Evolutionary conservation across 2,888 invertebrate genomes (phyloP), one percentile per base, ranked within the genome.

Genomic region (Drosophila anomalata): DNA sequence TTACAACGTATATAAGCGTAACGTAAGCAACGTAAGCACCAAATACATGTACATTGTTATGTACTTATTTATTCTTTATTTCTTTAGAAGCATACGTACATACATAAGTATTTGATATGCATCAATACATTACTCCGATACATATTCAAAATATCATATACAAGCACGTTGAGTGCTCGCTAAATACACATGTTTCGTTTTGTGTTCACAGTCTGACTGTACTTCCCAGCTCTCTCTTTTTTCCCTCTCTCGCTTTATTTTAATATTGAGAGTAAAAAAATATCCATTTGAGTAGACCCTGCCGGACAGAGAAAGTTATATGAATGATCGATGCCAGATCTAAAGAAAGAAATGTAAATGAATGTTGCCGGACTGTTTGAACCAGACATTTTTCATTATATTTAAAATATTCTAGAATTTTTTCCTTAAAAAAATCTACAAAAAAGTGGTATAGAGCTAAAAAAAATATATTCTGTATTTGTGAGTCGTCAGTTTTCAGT

Each of bases 171-270:
- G 68, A 65, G 60, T 58, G 52, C 11, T 44, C 68, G 77, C 54
- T 78, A 80, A 78, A 80, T 80, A 81, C 83, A 83, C 77, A 81
- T 79, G 76, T 81, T 81, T 81, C 81, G 80, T 81, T 82, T 82
- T 84, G 81, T 78, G 76, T 82, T 83, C 76, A 72, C 67, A 81
- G 81, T 82, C 84, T 81, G 81, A 82, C 81, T 82, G 81, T 82
- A 82, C 81, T 81, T 82, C 79, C 66, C 71, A 81, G 63, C 76
- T 71, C 79, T 74, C 81, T 77, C 80, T 59, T 47, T 29, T 54
- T 39, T 14, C 69, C 75, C 80, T 79, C 78, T 80, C 66, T 48
- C 65, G 51, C 31, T 52, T 53, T 67, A 29, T 53, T 17, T 48
- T 39, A 78, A 72, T 78, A 73, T 62, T 75, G 61, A 72, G 69